These are phyloP conservation scores for Chelonus insularis DNA, from an alignment of 1,140 invertebrate genomes.

Conservation along the genomic window DNA sequence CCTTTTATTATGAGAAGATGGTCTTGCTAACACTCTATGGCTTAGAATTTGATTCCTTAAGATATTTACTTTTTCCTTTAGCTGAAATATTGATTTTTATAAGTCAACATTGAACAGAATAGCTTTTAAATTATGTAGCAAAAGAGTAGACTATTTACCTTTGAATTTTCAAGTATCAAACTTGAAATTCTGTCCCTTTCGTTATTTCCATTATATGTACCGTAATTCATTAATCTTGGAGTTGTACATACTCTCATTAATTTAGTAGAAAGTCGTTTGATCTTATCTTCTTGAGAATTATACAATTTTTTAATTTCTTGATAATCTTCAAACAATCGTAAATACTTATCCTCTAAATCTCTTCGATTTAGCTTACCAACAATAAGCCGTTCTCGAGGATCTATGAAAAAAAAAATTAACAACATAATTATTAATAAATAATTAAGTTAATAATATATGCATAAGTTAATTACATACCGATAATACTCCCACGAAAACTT, in stretches of 20 bases:
- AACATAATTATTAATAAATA: neutral
- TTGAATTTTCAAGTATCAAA: slow-evolving; percentile 50
- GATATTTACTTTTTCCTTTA: slow-evolving; percentile 51
- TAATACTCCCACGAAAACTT: slow-evolving; percentile 36
- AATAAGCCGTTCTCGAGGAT: slow-evolving; percentile 52
- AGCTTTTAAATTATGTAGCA: no score
- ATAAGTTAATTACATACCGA: slow-evolving; percentile 39
- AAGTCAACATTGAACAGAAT: no score
- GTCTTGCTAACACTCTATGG: slow-evolving; percentile 44
- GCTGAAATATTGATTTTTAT: slow-evolving; percentile 33
- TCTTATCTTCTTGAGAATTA: slow-evolving; percentile 54
- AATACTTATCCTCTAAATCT: slow-evolving; percentile 53
- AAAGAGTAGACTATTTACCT: no score
- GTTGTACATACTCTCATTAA: slow-evolving; percentile 48
- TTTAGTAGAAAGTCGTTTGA: slow-evolving; percentile 53
- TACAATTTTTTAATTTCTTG: slow-evolving; percentile 49
- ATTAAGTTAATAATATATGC: neutral
- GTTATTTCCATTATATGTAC: slow-evolving; percentile 36
- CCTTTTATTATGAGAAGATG: slow-evolving; percentile 41
- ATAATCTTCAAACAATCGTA: slow-evolving; percentile 50
- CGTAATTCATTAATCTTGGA: slow-evolving; percentile 40
- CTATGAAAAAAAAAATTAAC: slow-evolving; percentile 30
- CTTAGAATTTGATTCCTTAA: slow-evolving; percentile 51
- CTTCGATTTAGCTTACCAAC: slow-evolving; percentile 53
- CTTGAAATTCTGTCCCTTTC: slow-evolving; percentile 43